Base-by-base conservation (phyloP, 35 echinoderm and acorn worm genomes). In the Ophioderma brevispina region DNA sequence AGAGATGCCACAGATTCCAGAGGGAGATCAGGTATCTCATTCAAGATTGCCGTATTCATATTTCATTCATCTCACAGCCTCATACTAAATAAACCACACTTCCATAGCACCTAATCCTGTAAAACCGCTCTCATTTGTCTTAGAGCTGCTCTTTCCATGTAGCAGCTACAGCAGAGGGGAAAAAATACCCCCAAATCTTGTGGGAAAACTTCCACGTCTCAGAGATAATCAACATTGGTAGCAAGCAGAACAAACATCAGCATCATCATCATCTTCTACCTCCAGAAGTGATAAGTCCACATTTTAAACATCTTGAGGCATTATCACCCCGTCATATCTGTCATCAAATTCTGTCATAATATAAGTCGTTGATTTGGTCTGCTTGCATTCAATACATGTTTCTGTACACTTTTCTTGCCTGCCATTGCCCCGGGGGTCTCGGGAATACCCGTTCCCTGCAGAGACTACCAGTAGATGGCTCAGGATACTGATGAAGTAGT, bases 301-400 rank as follows among this genome's bases (percentile, higher is more conserved):
- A 25, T 70, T 30, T 70, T 70, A 6, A 70, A 70, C 59, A 70
- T 70, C 59, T 70, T 70, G 1, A 30, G 59, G 59, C 59, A 46
- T 46, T 70, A 70, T 70, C 59, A 70, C 59, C 2, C n/a, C 59
- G 23, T 70, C 59, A 70, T 15, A 70, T 70, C 59, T 70, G 59
- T 70, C 59, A 70, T 70, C 59, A 70, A 70, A 30, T 30, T 70
- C n/a, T 30, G 59, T 70, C 59, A 70, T 70, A 70, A 70, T 70
- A 70, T 15, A 70, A 70, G 59, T 70, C 59, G 59, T 30, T 70
- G 59, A 70, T 70, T 70, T 70, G 59, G 59, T 70, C 59, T 30
- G 28, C 59, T 70, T 70, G 59, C 15, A 70, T 70, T 30, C 59
- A 70, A 70, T 6, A 25, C 59, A 70, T 25, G 59, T 70, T 25